phyloP scores from a whole-genome alignment of 2,888 invertebrate genomes.

The Pristionchus arcanus region DNA sequence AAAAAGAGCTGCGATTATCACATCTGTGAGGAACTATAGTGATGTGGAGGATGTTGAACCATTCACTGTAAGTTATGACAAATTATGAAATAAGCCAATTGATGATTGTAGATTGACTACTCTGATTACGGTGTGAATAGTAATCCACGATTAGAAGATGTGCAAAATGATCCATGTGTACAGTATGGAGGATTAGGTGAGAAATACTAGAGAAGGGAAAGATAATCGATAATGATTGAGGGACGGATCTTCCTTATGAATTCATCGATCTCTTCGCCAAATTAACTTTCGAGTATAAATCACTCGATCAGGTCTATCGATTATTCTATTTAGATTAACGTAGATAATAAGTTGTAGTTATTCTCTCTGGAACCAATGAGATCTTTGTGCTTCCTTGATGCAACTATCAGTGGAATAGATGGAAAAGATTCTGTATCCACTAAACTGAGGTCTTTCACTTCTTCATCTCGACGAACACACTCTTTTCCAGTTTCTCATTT shows the following conservation, averaged over 20 bases:
- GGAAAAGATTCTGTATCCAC: slow-evolving; percentile 10
- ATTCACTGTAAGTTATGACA: slow-evolving; percentile 12
- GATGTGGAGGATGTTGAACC: background rate
- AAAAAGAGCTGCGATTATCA: background rate
- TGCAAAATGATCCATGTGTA: slow-evolving; percentile 62
- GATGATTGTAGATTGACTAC: slow-evolving; percentile 59
- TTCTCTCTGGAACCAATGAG: slow-evolving; percentile 41
- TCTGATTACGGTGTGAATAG: slow-evolving; percentile 68
- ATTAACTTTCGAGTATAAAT: slow-evolving; percentile 34
- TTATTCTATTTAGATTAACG: background rate
- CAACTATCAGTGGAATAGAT: background rate
- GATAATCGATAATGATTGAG: slow-evolving; percentile 9
- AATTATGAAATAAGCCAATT: background rate
- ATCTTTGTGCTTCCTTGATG: slow-evolving; percentile 30
- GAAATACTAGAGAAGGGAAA: background rate
- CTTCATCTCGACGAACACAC: background rate
- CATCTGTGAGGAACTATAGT: slow-evolving; percentile 14
- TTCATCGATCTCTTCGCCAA: slow-evolving; percentile 52
- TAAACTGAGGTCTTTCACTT: slow-evolving; percentile 9
- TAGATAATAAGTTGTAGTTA: background rate
- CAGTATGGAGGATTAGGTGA: slow-evolving; percentile 62
- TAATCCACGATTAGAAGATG: slow-evolving; percentile 62
- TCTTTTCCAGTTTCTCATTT: slow-evolving; percentile 60
- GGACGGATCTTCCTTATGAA: slow-evolving; percentile 50
- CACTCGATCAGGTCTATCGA: slow-evolving; percentile 44